These are phyloP conservation scores for Meloidogyne hapla DNA, from an alignment of 1,140 invertebrate species.

Conservation along the genomic window DNA sequence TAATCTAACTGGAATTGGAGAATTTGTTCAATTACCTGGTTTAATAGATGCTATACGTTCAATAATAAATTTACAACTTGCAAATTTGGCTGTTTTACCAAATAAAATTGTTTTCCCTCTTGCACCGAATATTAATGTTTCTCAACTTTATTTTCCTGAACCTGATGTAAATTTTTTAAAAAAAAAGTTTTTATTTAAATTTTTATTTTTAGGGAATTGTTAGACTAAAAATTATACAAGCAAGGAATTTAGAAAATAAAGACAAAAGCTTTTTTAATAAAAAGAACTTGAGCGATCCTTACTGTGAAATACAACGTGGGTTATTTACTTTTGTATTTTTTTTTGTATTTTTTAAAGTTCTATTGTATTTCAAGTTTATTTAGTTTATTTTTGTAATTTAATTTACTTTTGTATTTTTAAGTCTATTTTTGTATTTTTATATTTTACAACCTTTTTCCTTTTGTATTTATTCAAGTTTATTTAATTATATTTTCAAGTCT, in stretches of 20 bases:
- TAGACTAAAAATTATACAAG: slow-evolving; percentile 61
- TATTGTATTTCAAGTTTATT: background rate
- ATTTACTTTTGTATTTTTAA: background rate
- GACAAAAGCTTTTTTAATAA: slow-evolving; percentile 52
- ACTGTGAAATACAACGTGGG: slow-evolving; percentile 59
- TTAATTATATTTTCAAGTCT: background rate
- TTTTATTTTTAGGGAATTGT: slow-evolving; percentile 49
- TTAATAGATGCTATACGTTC: slow-evolving; percentile 61
- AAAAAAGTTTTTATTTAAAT: background rate
- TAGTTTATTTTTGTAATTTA: background rate
- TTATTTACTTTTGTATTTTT: slow-evolving; percentile 4
- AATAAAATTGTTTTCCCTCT: slow-evolving; percentile 62
- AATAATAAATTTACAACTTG: slow-evolving; percentile 43
- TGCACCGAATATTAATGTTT: slow-evolving; percentile 59
- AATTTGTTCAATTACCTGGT: slow-evolving; percentile 60
- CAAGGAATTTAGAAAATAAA: slow-evolving; percentile 60
- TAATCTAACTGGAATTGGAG: slow-evolving; percentile 63
- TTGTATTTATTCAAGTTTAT: background rate
- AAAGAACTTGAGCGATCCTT: slow-evolving; percentile 62
- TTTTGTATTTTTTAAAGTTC: background rate
- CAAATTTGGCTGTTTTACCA: slow-evolving; percentile 59
- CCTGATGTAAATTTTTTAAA: slow-evolving; percentile 52
- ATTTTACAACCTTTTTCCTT: background rate
- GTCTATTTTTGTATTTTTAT: background rate
- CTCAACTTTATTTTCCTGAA: slow-evolving; percentile 62